These are phyloP conservation scores for Sphaerophoria rueppellii DNA, from an alignment of 2,888 invertebrate genomes.

Conservation along the genomic window DNA sequence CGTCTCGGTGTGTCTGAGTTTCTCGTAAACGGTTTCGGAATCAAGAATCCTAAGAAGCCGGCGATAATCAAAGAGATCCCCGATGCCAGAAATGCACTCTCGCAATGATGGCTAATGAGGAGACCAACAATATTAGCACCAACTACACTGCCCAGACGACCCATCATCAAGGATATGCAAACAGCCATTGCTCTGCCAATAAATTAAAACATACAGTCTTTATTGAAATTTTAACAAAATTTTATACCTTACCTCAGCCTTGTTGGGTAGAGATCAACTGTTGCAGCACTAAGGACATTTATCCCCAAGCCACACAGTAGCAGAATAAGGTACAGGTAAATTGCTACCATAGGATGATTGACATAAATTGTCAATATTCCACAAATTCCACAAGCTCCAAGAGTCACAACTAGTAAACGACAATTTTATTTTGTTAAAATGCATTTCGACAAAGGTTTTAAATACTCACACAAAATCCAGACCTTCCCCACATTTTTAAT, in stretches of 20 bases:
- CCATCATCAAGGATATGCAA: constrained; percentile 83
- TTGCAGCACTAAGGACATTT: constrained; percentile 78
- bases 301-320: constrained; percentile 77
- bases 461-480: constrained; percentile 77
- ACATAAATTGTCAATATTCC: constrained; percentile 76
- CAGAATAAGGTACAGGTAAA: constrained; percentile 77
- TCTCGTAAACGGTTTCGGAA: constrained; percentile 74
- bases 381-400: constrained; percentile 76
- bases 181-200: constrained; percentile 83
- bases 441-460: neutral
- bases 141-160: constrained; percentile 82
- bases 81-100: constrained; percentile 80
- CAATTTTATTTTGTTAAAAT: neutral
- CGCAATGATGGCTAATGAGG: constrained; percentile 82
- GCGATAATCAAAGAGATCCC: constrained; percentile 76
- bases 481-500: constrained; percentile 78
- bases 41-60: constrained; percentile 76
- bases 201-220: neutral
- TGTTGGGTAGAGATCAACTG: constrained; percentile 80
- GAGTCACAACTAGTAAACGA: constrained; percentile 74
- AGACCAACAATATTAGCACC: constrained; percentile 82
- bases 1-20: constrained; percentile 73
- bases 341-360: constrained; percentile 75
- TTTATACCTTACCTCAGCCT: constrained; percentile 76
- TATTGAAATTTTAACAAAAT: neutral